Conservation (phyloP, 2,888 invertebrate genomes). For the Plagodis pulveraria region DNA sequence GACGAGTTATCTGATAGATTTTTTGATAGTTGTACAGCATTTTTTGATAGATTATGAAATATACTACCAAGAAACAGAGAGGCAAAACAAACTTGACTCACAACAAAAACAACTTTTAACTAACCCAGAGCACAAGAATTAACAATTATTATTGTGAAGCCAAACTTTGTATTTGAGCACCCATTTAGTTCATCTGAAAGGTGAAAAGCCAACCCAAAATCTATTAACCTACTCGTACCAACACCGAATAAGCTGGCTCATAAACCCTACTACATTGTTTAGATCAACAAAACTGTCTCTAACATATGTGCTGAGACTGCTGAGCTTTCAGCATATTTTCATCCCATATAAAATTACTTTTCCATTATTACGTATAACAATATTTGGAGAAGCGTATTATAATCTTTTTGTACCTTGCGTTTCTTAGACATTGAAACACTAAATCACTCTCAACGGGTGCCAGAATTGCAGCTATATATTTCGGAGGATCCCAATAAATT, state of each 20-base stretch:
- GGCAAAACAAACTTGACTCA: too few species aligned
- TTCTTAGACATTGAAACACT: slow-evolving; percentile 59
- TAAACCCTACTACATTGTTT: slow-evolving; percentile 4
- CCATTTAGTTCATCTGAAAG: not conserved
- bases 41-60: too few species aligned
- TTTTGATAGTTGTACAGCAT: too few species aligned
- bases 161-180: too few species aligned
- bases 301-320: slow-evolving; percentile 44
- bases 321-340: slow-evolving; percentile 31
- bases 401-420: slow-evolving; percentile 65
- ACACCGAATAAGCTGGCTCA: too few species aligned
- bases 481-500: slow-evolving; percentile 72
- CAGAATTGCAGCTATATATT: slow-evolving; percentile 67
- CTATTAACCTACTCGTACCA: slow-evolving; percentile 2
- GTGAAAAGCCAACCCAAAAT: slow-evolving; percentile 10
- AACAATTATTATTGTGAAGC: too few species aligned
- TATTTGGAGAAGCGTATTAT: slow-evolving; percentile 41
- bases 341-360: slow-evolving; percentile 19
- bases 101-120: too few species aligned
- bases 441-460: slow-evolving; percentile 62
- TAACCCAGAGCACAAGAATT: too few species aligned
- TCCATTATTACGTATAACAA: slow-evolving; percentile 14
- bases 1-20: too few species aligned
- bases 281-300: slow-evolving; percentile 32
- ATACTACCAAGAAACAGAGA: too few species aligned